Evolutionary conservation across 2,113 vertebrate species (phyloP), one percentile per base, ranked within the genome.

Genomic region (Proteles cristata): DNA sequence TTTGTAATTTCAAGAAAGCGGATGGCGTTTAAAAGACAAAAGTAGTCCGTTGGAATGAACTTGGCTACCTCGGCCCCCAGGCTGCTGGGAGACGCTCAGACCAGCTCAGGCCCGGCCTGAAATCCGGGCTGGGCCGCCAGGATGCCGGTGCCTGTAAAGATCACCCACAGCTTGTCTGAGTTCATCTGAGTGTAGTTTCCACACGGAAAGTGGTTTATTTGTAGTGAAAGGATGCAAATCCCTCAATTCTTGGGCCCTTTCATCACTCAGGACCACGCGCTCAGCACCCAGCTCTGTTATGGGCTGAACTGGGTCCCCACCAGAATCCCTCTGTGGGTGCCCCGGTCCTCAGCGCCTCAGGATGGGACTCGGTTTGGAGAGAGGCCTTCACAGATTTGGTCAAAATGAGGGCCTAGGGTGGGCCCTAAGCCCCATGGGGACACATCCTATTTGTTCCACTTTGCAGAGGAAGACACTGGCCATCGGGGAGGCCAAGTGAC

Each of bases 121-220:
- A 58, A 45, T 39, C 26, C 1, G 0, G 31, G 10, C 48, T 7
- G 10, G 7, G 1, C 58, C 5, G 6, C 77, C 48, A 35, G 79
- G 45, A 25, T 11, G 48, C 8, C 0, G 0, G 3, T 17, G 28
- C 58, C 45, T 14, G 4, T 0, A 8, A 45, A 17, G 12, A 28
- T 21, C 53, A 5, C 76, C 71, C 12, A 0, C 2, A 21, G 3
- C 2, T n/a, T 17, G 12, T 11, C 63, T 7, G 61, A 45, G 3
- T 11, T 33, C 48, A 26, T 15, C n/a, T 0, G 2, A 10, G 19
- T 1, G 3, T 1, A 28, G 71, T 53, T 77, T 69, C 71, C 73
- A 39, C 25, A 10, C 53, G 66, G 33, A 45, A 65, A 31, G 50
- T 43, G 63, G 73, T 7, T 50, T 81, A 12, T 25, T 86, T 90